Base-by-base conservation (phyloP, 1,140 invertebrate species). In the Carposina sasakii region DNA sequence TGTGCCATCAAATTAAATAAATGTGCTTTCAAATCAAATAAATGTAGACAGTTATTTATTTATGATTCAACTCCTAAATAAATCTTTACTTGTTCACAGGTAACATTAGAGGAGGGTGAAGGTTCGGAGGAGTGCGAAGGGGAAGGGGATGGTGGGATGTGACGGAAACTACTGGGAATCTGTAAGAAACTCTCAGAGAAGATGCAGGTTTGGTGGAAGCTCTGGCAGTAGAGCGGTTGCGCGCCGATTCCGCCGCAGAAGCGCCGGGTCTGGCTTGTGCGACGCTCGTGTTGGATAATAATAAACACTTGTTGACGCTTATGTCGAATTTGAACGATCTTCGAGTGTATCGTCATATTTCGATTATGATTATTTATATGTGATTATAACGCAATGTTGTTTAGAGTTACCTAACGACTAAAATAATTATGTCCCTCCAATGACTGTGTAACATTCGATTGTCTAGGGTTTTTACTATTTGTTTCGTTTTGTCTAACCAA, bases 81-180 rank as follows among this genome's bases (percentile, higher is more conserved):
- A 37, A 20, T 17, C 19, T 31, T 30, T 44, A 24, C 59, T 57
- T 58, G 15, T 62, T 52, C 86, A 51, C 87, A 95, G 88, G 93
- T 96, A 51, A 96, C 94, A 16, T 86, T 96, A 59, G 94, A 96
- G 77, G 94, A 96, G 76, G 90, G 92, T 62, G 88, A 85, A 46
- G 88, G 88, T 24, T 91, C 92, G 60, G 86, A 89, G 46, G 88
- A 88, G 40, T 87, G 87, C 72, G 76, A 81, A 42, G 86, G 86
- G 9, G 87, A 89, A 52, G 87, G 86, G 55, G 89, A 89, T 55
- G 88, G 87, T 88, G 92, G 91, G 75, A 94, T 94, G 91, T 94
- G 92, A 94, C 92, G 92, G 91, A 94, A 91, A 91, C 89, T 94
- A 86, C 87, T 91, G 74, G 91, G 91, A 87, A 90, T 93, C 85